phyloP scores from a whole-genome alignment of 2,797 vertebrate genomes.

The Pygocentrus nattereri region DNA sequence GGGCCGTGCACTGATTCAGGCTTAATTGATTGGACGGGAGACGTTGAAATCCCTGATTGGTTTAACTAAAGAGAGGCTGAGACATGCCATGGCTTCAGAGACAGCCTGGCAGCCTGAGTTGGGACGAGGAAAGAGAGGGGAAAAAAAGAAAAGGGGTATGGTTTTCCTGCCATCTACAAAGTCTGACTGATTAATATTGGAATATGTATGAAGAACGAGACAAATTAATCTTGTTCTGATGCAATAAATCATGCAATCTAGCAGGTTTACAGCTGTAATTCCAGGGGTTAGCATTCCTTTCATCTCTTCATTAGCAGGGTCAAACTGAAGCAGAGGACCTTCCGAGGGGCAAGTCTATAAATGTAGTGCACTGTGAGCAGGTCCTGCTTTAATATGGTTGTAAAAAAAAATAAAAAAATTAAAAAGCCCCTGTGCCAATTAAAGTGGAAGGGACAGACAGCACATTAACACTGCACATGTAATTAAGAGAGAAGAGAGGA shows the following conservation, averaged over 20 bases:
- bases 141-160: slow-evolving; percentile 3
- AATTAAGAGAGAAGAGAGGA: slow-evolving; percentile 57
- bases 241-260: slow-evolving; percentile 55
- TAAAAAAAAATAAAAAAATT: slow-evolving; percentile 38
- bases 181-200: slow-evolving; percentile 53
- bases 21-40: slow-evolving; percentile 85
- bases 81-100: slow-evolving; percentile 44
- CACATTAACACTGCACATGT: slow-evolving; percentile 59
- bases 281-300: slow-evolving; percentile 58
- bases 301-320: slow-evolving; percentile 63
- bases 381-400: slow-evolving; percentile 50
- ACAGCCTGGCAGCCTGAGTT: slow-evolving; percentile 30
- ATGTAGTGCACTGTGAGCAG: slow-evolving; percentile 40
- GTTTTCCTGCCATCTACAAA: slow-evolving; percentile 41
- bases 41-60: slow-evolving; percentile 83
- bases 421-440: slow-evolving; percentile 52
- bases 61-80: slow-evolving; percentile 74
- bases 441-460: slow-evolving; percentile 50
- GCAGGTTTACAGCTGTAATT: slow-evolving; percentile 56
- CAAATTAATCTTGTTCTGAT: slow-evolving; percentile 54
- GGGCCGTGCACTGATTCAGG: slow-evolving; percentile 80
- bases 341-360: slow-evolving; percentile 57
- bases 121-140: slow-evolving; percentile 14
- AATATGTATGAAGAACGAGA: slow-evolving; percentile 56
- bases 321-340: slow-evolving; percentile 56